Evolutionary conservation across 2,888 invertebrate genomes (phyloP), one percentile per base, ranked within the genome.

Genomic region (Acrobasis consociella): DNA sequence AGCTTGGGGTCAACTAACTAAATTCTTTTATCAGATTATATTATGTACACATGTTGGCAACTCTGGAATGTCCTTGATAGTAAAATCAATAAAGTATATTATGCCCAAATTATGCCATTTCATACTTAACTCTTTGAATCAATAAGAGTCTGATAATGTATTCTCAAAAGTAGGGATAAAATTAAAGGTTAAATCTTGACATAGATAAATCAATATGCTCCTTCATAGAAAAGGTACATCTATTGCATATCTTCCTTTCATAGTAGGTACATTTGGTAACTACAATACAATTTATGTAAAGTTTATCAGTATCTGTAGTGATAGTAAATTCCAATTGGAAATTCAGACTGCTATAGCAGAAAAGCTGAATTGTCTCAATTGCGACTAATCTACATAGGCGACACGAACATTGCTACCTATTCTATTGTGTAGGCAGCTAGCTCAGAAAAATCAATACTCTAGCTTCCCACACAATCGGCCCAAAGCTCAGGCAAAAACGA

Each of bases 401-500:
- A 37, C 62, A 65, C 66, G 49, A 70, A 72, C 75, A 76, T 67
- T 67, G 66, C 76, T 76, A 55, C 55, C 55, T 55, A 76, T 73
- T 75, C 76, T 78, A 81, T 84, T 86, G 85, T 84, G 78, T 83
- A 75, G 79, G 75, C 71, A 76, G 73, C 76, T 77, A 81, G 78
- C 72, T 73, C 64, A 61, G 72, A 86, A 89, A 91, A 91, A 91
- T 91, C 91, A 91, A 91, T 91, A 91, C 84, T 83, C 69, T 64
- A 67, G 77, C 79, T 78, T 77, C 73, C 73, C 70, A 77, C 72
- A 71, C 68, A 69, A 73, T 68, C 65, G 61, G 71, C 62, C 66
- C 63, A 62, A 31, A 39, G 58, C 50, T 69, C 7, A 60, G 38
- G 13, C 13, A 17, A 42, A 56, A 69, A 58, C 68, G 71, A 72